Conservation (phyloP, 1,140 invertebrate genomes). For the Euura lappo region DNA sequence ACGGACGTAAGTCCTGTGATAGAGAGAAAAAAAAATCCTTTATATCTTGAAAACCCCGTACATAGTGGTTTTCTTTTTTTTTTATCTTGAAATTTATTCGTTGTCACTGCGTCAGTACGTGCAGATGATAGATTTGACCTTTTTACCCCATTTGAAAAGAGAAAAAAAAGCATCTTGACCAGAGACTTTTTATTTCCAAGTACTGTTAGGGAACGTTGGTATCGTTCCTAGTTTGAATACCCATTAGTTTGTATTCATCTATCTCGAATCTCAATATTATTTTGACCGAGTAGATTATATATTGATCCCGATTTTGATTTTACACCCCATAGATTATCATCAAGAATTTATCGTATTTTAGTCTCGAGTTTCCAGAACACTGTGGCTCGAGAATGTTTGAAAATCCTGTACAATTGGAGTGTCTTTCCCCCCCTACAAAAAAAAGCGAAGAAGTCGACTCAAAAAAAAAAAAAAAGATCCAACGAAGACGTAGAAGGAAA, state of each 20-base stretch:
- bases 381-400: not conserved
- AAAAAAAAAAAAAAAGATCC: not conserved
- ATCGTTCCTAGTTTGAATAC: no score
- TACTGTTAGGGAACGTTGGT: no score
- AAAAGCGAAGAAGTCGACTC: not conserved
- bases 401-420: not conserved
- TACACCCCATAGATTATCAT: not conserved
- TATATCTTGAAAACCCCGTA: no score
- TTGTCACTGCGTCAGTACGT: no score
- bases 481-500: not conserved
- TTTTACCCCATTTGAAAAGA: no score
- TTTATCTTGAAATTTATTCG: no score
- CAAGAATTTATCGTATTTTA: not conserved
- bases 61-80: no score
- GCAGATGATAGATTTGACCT: no score
- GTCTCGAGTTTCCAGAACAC: not conserved
- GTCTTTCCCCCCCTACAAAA: not conserved
- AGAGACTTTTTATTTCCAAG: no score
- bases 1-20: conserved; percentile 72
- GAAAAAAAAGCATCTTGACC: no score
- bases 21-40: no score
- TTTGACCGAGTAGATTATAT: conserved; percentile 3
- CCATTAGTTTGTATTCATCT: not conserved
- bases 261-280: not conserved
- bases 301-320: not conserved